Evolutionary conservation across 2,888 invertebrate genomes (phyloP).

Genomic region (Chaetogeoica ovagalla): DNA sequence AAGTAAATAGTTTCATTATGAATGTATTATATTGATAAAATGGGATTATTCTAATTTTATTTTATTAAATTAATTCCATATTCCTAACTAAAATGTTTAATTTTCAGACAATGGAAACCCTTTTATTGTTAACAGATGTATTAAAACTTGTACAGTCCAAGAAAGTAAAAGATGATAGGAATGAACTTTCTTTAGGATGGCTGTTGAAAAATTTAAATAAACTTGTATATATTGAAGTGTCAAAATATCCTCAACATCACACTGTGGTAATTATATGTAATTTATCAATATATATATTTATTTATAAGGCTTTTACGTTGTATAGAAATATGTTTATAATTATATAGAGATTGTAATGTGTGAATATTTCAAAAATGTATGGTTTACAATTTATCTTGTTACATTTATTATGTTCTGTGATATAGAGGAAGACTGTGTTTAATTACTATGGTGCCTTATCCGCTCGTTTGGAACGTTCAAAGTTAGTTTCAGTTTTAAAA

Average conservation of each 20-base stretch:
- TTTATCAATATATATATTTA: neutral
- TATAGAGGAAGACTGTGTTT: conserved; percentile 77
- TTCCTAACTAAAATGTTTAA: conserved; percentile 25
- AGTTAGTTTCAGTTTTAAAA: conserved; percentile 66
- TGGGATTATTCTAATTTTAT: too few species aligned
- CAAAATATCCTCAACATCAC: conserved; percentile 69
- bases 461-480: conserved; percentile 67
- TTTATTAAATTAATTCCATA: neutral
- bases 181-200: conserved; percentile 71
- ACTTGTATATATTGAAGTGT: conserved; percentile 78
- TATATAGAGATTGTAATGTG: too few species aligned
- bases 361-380: too few species aligned
- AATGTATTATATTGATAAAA: too few species aligned
- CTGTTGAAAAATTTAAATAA: conserved; percentile 73
- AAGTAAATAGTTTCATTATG: conserved; percentile 59
- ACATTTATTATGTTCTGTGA: conserved; percentile 15
- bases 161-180: conserved; percentile 59
- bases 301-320: too few species aligned
- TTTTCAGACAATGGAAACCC: conserved; percentile 68
- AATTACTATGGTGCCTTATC: conserved; percentile 80
- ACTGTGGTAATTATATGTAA: conserved; percentile 68
- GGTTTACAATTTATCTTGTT: neutral
- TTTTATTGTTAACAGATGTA: conserved; percentile 72
- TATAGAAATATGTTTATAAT: too few species aligned
- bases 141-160: conserved; percentile 56